Conservation (phyloP, 2,113 vertebrate species). For the Pholis gunnellus region DNA sequence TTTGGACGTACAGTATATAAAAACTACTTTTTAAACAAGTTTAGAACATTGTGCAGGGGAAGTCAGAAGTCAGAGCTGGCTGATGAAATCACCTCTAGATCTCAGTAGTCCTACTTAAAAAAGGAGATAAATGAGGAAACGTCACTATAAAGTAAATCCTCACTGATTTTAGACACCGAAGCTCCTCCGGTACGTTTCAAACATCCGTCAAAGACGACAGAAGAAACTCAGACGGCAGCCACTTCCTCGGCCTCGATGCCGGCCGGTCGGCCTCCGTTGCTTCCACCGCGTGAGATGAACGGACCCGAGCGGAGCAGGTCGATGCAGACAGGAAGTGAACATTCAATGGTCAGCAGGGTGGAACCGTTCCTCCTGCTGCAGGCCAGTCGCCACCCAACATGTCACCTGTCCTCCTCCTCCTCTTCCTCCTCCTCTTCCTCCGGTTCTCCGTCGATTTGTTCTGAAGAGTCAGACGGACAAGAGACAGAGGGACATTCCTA, state of each 20-base stretch:
- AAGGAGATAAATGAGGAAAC: no score
- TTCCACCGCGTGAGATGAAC: slow-evolving; percentile 62
- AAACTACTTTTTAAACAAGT: no score
- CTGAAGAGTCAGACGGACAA: no score
- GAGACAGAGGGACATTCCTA: no score
- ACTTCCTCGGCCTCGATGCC: slow-evolving; percentile 38
- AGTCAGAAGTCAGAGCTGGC: no score
- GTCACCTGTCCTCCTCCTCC: slow-evolving; percentile 37
- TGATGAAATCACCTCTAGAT: no score
- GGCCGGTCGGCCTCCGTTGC: slow-evolving; percentile 27
- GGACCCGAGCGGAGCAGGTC: slow-evolving; percentile 44
- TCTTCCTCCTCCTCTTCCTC: slow-evolving; percentile 19
- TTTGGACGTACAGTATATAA: no score
- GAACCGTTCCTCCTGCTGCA: slow-evolving; percentile 84
- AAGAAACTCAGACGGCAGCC: slow-evolving; percentile 18
- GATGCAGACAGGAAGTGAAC: slow-evolving; percentile 86
- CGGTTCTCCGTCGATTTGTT: background rate
- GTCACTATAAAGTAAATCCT: no score
- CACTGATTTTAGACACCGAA: background rate
- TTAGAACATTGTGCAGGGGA: no score
- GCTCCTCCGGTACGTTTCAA: background rate
- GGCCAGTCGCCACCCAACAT: slow-evolving; percentile 53
- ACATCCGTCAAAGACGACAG: background rate
- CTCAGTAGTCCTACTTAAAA: no score
- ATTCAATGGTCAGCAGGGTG: slow-evolving; percentile 89